phyloP scores from a whole-genome alignment of 2,113 vertebrate species.

The Nymphicus hollandicus region DNA sequence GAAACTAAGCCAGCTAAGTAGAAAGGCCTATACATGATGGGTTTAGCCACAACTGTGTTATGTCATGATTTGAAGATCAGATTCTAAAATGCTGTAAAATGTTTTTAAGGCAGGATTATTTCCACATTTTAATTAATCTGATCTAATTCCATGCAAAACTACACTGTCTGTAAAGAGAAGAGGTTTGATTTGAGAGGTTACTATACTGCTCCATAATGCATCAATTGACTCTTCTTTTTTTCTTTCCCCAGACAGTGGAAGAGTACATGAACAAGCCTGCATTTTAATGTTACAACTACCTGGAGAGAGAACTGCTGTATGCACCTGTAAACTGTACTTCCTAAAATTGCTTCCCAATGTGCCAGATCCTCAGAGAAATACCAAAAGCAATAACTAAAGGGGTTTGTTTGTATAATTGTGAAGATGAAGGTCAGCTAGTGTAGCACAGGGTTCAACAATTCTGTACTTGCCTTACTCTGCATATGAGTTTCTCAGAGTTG shows the following conservation, averaged over 20 bases:
- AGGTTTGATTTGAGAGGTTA: neutral
- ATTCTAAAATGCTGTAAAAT: neutral
- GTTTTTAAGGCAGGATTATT: neutral
- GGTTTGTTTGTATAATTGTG: constrained; percentile 59
- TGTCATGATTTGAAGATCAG: neutral
- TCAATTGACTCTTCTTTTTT: neutral
- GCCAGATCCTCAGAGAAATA: constrained; percentile 43
- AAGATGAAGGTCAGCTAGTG: constrained; percentile 66
- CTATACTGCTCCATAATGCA: neutral
- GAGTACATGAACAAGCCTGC: constrained; percentile 93
- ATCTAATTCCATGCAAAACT: neutral
- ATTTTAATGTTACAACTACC: constrained; percentile 71
- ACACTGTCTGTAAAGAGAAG: neutral
- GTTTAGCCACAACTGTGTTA: neutral
- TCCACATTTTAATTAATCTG: neutral
- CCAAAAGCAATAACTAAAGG: constrained; percentile 45
- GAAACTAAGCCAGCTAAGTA: neutral
- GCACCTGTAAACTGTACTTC: neutral
- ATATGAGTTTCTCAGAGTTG: constrained; percentile 12
- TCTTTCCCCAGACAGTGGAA: constrained; percentile 84
- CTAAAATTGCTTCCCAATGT: neutral
- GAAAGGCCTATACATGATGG: neutral
- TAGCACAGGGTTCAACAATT: constrained; percentile 54
- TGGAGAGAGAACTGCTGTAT: neutral
- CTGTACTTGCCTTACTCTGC: constrained; percentile 34